Base-by-base conservation (phyloP, 2,113 vertebrate genomes). In the Hydrolagus affinis region DNA sequence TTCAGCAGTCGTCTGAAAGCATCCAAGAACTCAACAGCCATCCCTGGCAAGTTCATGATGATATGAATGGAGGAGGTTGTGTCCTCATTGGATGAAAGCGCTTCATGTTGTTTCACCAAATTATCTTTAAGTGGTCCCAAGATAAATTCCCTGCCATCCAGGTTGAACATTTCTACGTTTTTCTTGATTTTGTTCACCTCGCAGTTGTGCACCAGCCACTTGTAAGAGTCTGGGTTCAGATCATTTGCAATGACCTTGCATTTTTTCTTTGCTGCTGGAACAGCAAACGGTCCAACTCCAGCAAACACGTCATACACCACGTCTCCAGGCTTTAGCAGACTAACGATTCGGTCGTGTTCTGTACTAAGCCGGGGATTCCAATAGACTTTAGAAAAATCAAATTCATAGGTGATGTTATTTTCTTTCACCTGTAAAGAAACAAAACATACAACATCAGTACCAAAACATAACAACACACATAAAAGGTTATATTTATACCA, bases 291-390 rank as follows among this genome's bases (percentile, higher is more conserved):
- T 1, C 98, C 98, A 0, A 98, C 91, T 0, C 98, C 98, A 0
- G 98, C 97, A 8, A 98, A 99, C 86, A 98, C 94, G 0, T 99
- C 98, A 3, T 97, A 94, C 0, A 99, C 93, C 0, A 94, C 86
- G 75, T 98, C 96, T 0, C 94, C 95, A 0, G 93, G 89, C 86
- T 89, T 89, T n/a, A 97, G 77, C 15, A 96, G 93, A 85, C 90
- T 89, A 73, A 94, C 90, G 0, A 99, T 91, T 0, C 98, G 95
- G 86, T 93, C 85, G 17, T 97, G 98, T 87, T 99, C 97, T 0
- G 97, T 98, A 89, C 92, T 93, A 23, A 99, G 96, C n/a, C 97
- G 95, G 0, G 98, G 93, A 90, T 99, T 99, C 98, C 98, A 99
- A 89, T 98, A 99, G 0, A 99, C 97, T 71, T 93, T 93, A 21